A percentile compares a stretch with the other conserved stretches of the same genome.
Evolutionary conservation across 2,113 vertebrate genomes (phyloP).

Genomic region (Spilogale gracilis): DNA sequence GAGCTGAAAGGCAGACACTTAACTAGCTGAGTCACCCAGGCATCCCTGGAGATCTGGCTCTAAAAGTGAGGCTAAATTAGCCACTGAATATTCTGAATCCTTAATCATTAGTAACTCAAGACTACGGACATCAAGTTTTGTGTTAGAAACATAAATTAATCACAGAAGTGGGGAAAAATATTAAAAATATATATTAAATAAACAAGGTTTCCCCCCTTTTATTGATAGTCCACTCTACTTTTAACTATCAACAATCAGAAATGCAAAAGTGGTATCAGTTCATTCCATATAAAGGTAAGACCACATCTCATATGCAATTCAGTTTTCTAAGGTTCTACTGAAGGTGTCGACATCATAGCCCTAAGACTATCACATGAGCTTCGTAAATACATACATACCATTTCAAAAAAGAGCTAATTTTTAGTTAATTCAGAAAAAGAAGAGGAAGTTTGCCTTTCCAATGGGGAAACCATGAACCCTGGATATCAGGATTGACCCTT

Average conservation of each 20-base stretch:
- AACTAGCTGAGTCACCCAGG: background rate
- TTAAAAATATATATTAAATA: background rate
- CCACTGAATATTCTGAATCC: background rate
- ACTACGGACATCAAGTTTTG: background rate
- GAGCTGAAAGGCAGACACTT: background rate
- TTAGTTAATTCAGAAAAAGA: background rate
- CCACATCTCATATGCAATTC: background rate
- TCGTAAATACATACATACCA: background rate
- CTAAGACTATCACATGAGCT: background rate
- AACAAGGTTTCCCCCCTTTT: background rate
- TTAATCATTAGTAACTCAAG: background rate
- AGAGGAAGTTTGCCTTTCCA: background rate
- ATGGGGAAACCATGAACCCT: background rate
- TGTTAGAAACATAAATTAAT: background rate
- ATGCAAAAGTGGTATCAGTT: background rate
- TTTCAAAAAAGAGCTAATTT: background rate
- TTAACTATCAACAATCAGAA: constrained; percentile 41
- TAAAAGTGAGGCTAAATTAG: background rate
- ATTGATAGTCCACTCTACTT: background rate
- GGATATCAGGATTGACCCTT: background rate
- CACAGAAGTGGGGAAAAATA: background rate
- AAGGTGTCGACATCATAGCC: background rate
- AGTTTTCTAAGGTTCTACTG: background rate
- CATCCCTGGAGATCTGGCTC: background rate
- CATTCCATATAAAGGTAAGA: background rate